Evolutionary conservation across 2,113 vertebrate genomes (phyloP).

Genomic region (Brienomyrus longianalis): DNA sequence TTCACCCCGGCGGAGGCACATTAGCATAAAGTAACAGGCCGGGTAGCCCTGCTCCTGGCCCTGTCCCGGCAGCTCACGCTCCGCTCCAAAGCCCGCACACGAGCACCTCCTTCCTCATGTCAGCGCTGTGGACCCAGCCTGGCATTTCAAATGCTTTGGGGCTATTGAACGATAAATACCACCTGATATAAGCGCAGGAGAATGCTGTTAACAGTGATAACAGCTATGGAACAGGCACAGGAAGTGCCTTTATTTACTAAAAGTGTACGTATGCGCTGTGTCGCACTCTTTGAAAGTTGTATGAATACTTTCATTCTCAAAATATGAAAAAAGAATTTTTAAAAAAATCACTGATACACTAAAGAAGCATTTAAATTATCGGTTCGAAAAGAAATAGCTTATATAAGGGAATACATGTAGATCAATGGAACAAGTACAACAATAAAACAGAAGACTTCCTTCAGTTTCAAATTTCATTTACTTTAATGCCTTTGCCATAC

Average conservation of each 20-base stretch:
- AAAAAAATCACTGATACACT: background rate
- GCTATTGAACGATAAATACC: background rate
- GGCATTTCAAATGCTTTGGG: background rate
- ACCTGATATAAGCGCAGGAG: background rate
- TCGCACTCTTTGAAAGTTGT: background rate
- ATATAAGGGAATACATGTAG: background rate
- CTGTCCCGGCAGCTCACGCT: conserved; percentile 45
- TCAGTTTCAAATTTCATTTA: background rate
- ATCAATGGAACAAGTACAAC: background rate
- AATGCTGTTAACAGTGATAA: background rate
- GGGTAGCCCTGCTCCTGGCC: conserved; percentile 35
- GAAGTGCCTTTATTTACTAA: background rate
- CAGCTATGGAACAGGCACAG: background rate
- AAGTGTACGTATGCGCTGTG: background rate
- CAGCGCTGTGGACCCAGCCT: background rate
- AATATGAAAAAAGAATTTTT: background rate
- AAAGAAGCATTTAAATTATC: background rate
- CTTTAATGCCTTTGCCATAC: background rate
- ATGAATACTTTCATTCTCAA: background rate
- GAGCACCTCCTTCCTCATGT: background rate
- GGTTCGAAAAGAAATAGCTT: background rate
- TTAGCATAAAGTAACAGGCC: conserved; percentile 26
- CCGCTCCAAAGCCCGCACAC: conserved; percentile 32
- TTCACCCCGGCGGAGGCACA: conserved; percentile 55
- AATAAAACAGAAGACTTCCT: background rate